Evolutionary conservation across 2,888 invertebrate genomes (phyloP), one percentile per base, ranked within the genome.

Genomic region (Dioctria rufipes): DNA sequence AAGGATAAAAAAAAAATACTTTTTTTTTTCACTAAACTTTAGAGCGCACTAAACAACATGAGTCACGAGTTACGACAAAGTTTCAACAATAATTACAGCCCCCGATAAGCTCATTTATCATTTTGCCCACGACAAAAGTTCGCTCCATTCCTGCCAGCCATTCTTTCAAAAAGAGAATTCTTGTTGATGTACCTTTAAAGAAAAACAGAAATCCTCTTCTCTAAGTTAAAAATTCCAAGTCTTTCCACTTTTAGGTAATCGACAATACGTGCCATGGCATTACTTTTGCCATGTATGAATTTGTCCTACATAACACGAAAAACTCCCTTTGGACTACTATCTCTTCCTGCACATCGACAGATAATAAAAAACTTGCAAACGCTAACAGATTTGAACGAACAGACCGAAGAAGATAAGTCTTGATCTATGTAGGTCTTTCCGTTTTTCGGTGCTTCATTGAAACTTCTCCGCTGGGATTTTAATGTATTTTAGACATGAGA

Each of bases 181-280:
- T 8, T 46, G 46, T 2, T 8, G 46, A 46, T 46, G 2, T 46
- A 8, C 8, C 46, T 5, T 46, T 46, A 46, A 25, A 25, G 25
- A n/a, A 63, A 65, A 65, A 65, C 6, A 39, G 11, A 9, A 65
- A 40, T 13, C 42, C 40, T 65, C 65, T 40, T 65, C 65, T 11
- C 6, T 46, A 67, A 67, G 67, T 67, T 43, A 67, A 25, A 9
- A n/a, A 67, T 42, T 46, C 43, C 46, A 43, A 67, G 67, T 43
- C 67, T 43, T 67, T 67, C 46, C 13, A 25, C 58, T 67, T 13
- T 3, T 11, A n/a, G 58, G 58, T 58, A 58, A 58, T 58, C 58
- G 25, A 8, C 58, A n/a, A 58, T 58, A 58, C 58, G 58, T 58
- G 58, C 58, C 58, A n/a, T 5, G 11, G n/a, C 58, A 58, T n/a